A percentile compares a stretch with the other conserved stretches of the same genome.
These are phyloP conservation scores for Asobara japonica DNA, from an alignment of 1,140 invertebrate species.

Conservation along the genomic window DNA sequence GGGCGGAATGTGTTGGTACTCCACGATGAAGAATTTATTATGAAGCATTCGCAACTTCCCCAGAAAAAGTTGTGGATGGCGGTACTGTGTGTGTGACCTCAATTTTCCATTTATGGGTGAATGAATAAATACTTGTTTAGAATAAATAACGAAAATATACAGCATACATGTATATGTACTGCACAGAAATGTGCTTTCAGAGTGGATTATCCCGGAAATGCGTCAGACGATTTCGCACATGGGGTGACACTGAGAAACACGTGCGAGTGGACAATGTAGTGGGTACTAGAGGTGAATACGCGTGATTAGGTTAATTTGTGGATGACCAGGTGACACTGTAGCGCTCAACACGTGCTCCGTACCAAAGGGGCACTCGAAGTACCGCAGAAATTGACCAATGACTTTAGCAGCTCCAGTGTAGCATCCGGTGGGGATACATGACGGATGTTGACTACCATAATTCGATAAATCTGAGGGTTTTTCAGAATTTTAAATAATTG, in stretches of 20 bases:
- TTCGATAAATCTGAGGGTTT: too few species aligned
- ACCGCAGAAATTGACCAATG: conserved; percentile 30
- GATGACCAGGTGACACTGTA: conserved; percentile 21
- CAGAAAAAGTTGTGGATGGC: too few species aligned
- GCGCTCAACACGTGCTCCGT: conserved; percentile 30
- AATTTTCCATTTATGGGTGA: too few species aligned
- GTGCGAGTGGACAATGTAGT: conserved; percentile 22
- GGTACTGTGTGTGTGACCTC: too few species aligned
- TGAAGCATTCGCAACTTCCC: too few species aligned
- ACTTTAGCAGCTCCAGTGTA: conserved; percentile 12
- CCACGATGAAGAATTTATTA: too few species aligned
- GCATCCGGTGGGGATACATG: neutral
- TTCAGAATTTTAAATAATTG: too few species aligned
- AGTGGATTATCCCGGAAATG: neutral
- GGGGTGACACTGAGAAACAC: neutral
- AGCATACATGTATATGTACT: too few species aligned
- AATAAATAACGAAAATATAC: too few species aligned
- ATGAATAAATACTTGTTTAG: too few species aligned
- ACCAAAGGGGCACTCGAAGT: conserved; percentile 28
- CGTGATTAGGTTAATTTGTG: conserved; percentile 63
- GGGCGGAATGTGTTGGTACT: too few species aligned
- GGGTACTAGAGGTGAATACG: conserved; percentile 39
- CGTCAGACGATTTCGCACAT: conserved; percentile 17
- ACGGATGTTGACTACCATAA: too few species aligned
- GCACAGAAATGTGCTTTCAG: neutral